Conservation (phyloP, 1,140 invertebrate species). For the Tetramorium parvispinum region DNA sequence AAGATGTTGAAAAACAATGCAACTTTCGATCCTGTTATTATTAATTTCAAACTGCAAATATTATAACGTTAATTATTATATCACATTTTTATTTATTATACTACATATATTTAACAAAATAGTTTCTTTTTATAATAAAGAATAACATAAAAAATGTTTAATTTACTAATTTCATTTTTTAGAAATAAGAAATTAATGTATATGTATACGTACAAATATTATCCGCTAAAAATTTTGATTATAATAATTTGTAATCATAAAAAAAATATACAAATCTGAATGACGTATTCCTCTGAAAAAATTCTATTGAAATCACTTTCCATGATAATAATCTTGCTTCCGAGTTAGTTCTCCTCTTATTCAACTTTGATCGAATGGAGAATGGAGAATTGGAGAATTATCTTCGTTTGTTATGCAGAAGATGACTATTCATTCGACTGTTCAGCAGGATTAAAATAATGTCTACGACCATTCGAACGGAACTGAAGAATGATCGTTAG, state of each 20-base stretch:
- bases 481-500: not conserved
- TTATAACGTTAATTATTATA: not conserved
- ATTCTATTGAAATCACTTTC: not conserved
- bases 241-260: not conserved
- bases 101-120: not conserved
- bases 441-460: not conserved
- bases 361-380: not conserved
- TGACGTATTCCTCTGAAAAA: not conserved
- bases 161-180: not conserved
- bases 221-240: not conserved
- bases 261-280: not conserved
- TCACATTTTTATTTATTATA: not conserved
- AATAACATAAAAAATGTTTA: not conserved
- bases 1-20: not conserved
- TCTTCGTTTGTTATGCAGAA: not conserved
- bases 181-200: not conserved
- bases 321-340: not conserved
- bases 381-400: not conserved
- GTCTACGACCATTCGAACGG: not conserved
- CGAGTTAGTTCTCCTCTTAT: not conserved
- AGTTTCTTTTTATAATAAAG: not conserved
- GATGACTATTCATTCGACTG: not conserved
- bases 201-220: too few relatives aligned
- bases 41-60: not conserved
- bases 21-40: not conserved